Evolutionary conservation across 2,113 vertebrate genomes (phyloP), one percentile per base, ranked within the genome.

Genomic region (Myrmophylax atrothorax): DNA sequence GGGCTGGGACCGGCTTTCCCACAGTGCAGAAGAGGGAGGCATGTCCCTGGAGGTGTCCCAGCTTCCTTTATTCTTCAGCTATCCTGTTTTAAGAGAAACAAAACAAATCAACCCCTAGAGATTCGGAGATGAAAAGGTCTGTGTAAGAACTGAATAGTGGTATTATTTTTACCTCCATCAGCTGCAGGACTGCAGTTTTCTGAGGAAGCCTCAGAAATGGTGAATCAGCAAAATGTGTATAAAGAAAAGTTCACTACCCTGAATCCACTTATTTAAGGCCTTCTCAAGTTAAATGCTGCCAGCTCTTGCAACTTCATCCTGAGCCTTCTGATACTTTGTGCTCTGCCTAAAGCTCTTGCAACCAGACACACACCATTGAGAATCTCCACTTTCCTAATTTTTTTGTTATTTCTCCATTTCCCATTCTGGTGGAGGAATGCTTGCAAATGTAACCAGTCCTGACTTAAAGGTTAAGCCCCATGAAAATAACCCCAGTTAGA

Each of bases 151-250:
- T 88, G 79, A 90, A 86, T 19, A 53, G 78, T 40, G 53, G 49
- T 91, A 75, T 85, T 95, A 90, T 82, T 96, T 97, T 87, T 94
- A 84, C 79, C 50, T 77, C 59, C 40, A 86, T 83, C 75, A 80
- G 78, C 67, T 95, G 94, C 88, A 94, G 93, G 90, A 50, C 92
- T 90, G 95, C 94, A 90, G 75, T 90, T 90, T 90, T 90, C 78
- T 79, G 67, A 74, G 83, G 60, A 93, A 86, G 66, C 55, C 58
- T 96, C 83, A 80, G 86, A 95, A 92, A 94, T 72, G 60, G 64
- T 68, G 64, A 84, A 84, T 92, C 86, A 83, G 86, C 37, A 1
- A 78, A 78, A 68, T 5, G 26, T 6, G 15, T 40, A 50, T 76
- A 47, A 84, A 73, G 72, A 88, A 88, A 90, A 89, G 91, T 60